phyloP scores from a whole-genome alignment of 2,888 invertebrate genomes.

The Yponomeuta evonymella region DNA sequence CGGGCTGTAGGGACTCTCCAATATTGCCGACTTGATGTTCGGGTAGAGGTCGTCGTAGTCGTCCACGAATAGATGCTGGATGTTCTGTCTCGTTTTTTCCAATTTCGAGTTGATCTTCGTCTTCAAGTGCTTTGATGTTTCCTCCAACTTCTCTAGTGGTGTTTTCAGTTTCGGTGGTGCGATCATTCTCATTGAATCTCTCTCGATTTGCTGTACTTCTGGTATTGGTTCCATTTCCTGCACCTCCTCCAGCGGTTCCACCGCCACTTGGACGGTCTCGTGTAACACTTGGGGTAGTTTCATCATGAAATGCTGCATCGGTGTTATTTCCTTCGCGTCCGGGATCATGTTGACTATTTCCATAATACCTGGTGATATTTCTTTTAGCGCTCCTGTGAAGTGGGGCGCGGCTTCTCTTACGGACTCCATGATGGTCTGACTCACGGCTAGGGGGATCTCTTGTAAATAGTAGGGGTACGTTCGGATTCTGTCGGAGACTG shows the following conservation, averaged over 20 bases:
- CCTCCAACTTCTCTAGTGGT: conserved; percentile 36
- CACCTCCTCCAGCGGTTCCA: conserved; percentile 43
- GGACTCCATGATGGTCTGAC: conserved; percentile 65
- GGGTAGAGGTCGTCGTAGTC: conserved; percentile 49
- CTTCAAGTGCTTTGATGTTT: conserved; percentile 36
- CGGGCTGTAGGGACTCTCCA: conserved; percentile 44
- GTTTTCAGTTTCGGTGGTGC: conserved; percentile 22
- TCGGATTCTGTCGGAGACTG: conserved; percentile 63
- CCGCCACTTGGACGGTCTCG: conserved; percentile 60
- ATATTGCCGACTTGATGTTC: conserved; percentile 36
- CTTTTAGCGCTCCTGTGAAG: conserved; percentile 60
- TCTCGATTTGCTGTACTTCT: conserved; percentile 32
- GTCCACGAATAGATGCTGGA: conserved; percentile 55
- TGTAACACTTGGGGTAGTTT: conserved; percentile 58
- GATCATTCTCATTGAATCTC: conserved; percentile 26
- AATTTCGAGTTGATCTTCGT: conserved; percentile 49
- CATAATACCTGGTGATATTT: conserved; percentile 65
- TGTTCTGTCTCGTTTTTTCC: conserved; percentile 57
- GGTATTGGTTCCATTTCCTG: conserved; percentile 38
- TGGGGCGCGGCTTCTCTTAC: conserved; percentile 66
- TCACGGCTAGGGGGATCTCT: conserved; percentile 66
- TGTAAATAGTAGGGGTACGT: conserved; percentile 67
- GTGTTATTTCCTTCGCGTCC: conserved; percentile 41
- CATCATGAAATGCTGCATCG: conserved; percentile 56
- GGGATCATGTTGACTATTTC: conserved; percentile 65